Conservation (phyloP, 2,797 vertebrate species). For the Syngnathus rostellatus region DNA sequence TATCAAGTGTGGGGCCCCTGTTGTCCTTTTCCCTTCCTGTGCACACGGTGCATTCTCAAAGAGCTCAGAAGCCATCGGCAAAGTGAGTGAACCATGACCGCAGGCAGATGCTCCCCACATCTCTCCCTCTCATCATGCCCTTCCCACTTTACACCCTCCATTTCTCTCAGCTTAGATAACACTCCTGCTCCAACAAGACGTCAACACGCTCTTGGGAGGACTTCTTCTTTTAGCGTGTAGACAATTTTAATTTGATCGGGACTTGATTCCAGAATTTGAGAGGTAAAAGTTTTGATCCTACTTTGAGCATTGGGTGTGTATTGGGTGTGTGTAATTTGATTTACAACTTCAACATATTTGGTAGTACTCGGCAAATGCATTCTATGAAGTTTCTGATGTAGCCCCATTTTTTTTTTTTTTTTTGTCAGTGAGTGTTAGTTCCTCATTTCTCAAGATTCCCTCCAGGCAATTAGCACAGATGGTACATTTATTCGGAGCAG, state of each 20-base stretch:
- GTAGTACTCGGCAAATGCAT: neutral
- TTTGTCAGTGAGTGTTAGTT: constrained; percentile 48
- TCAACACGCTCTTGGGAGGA: constrained; percentile 1
- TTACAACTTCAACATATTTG: neutral
- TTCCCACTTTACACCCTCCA: constrained; percentile 51
- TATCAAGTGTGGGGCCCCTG: constrained; percentile 47
- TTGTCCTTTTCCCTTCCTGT: constrained; percentile 41
- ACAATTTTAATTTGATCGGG: constrained; percentile 18
- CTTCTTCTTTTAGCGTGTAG: neutral
- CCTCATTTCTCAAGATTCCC: constrained; percentile 49
- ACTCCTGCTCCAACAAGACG: constrained; percentile 22
- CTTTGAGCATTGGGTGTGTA: neutral
- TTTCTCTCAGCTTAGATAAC: constrained; percentile 49
- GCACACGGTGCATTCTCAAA: constrained; percentile 76
- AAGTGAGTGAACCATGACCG: constrained; percentile 68
- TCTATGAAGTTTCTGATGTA: constrained; percentile 9
- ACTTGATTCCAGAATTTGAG: constrained; percentile 9
- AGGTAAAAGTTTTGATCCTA: constrained; percentile 24
- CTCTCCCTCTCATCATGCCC: constrained; percentile 29
- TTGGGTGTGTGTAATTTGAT: neutral
- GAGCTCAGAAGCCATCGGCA: constrained; percentile 58
- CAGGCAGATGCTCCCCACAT: constrained; percentile 59
- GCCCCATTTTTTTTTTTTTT: constrained; percentile 6
- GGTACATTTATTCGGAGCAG: constrained; percentile 50
- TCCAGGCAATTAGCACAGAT: constrained; percentile 57